These are phyloP conservation scores for Caenorhabditis latens DNA, from an alignment of 1,140 invertebrate species.

Conservation along the genomic window DNA sequence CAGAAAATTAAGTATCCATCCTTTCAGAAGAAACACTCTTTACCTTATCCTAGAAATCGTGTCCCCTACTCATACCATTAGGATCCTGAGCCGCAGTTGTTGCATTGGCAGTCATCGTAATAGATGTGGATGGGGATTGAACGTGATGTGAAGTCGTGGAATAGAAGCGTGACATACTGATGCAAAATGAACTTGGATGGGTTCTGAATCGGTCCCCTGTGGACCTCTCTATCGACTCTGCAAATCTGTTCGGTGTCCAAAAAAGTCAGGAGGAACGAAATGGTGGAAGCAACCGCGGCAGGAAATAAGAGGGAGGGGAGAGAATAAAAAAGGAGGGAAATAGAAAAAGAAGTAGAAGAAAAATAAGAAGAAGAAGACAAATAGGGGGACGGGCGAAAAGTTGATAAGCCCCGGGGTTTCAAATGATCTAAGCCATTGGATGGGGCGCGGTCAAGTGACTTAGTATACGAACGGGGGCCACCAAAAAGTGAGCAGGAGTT, in stretches of 20 bases:
- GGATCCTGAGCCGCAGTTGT: background rate
- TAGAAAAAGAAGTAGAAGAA: background rate
- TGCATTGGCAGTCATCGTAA: background rate
- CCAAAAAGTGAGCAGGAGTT: background rate
- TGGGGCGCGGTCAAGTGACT: constrained; percentile 27
- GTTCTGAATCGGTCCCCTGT: constrained; percentile 34
- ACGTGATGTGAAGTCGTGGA: constrained; percentile 5
- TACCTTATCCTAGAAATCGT: background rate
- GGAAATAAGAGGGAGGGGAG: background rate
- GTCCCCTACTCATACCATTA: background rate
- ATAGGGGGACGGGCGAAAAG: constrained; percentile 27
- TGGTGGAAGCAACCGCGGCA: background rate
- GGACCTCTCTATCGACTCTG: constrained; percentile 15
- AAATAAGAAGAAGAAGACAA: constrained; percentile 35
- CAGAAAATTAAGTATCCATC: too few relatives aligned
- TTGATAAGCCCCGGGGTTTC: constrained; percentile 45
- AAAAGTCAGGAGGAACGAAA: constrained; percentile 30
- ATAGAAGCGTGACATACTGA: constrained; percentile 46
- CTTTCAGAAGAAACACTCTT: background rate
- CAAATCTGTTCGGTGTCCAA: constrained; percentile 48
- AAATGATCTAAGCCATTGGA: constrained; percentile 40
- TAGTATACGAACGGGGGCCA: background rate
- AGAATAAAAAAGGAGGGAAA: background rate
- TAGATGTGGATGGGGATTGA: constrained; percentile 35
- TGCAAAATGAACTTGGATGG: constrained; percentile 26